A percentile compares a stretch with the other conserved stretches of the same genome.
Evolutionary conservation across 1,140 invertebrate genomes (phyloP).

Genomic region (Papilio glaucus): DNA sequence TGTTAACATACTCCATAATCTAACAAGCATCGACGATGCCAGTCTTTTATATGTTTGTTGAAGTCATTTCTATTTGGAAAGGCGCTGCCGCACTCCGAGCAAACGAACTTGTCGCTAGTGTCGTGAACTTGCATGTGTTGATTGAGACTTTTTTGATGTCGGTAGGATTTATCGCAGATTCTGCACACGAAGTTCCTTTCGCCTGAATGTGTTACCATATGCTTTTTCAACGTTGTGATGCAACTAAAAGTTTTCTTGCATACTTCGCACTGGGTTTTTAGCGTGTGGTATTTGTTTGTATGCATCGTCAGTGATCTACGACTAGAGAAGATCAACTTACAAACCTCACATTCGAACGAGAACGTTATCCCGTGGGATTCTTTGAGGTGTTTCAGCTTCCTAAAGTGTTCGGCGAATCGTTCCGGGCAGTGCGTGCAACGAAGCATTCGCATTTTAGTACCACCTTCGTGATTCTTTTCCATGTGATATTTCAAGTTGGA

Average conservation of each 20-base stretch:
- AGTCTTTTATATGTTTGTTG: conserved; percentile 61
- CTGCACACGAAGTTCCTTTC: conserved; percentile 84
- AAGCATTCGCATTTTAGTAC: conserved; percentile 55
- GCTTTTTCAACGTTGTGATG: conserved; percentile 86
- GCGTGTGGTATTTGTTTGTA: conserved; percentile 79
- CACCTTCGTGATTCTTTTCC: conserved; percentile 59
- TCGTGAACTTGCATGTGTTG: conserved; percentile 85
- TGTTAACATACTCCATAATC: conserved; percentile 46
- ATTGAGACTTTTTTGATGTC: conserved; percentile 87
- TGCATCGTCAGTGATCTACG: conserved; percentile 63
- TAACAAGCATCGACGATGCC: conserved; percentile 55
- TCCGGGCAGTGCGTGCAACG: conserved; percentile 63
- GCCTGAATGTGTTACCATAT: conserved; percentile 88
- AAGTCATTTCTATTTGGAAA: conserved; percentile 63
- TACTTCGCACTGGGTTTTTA: conserved; percentile 79
- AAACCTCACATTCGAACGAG: conserved; percentile 60
- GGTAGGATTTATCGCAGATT: conserved; percentile 85
- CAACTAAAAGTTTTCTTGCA: conserved; percentile 82
- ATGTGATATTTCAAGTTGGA: conserved; percentile 65
- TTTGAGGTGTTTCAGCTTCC: conserved; percentile 65
- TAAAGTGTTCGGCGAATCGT: conserved; percentile 62
- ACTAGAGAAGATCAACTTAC: conserved; percentile 56
- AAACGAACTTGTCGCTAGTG: conserved; percentile 79
- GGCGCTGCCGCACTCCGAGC: conserved; percentile 75
- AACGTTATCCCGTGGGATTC: conserved; percentile 63